Conservation (phyloP, 2,888 invertebrate species). For the Thymelicus lineola region DNA sequence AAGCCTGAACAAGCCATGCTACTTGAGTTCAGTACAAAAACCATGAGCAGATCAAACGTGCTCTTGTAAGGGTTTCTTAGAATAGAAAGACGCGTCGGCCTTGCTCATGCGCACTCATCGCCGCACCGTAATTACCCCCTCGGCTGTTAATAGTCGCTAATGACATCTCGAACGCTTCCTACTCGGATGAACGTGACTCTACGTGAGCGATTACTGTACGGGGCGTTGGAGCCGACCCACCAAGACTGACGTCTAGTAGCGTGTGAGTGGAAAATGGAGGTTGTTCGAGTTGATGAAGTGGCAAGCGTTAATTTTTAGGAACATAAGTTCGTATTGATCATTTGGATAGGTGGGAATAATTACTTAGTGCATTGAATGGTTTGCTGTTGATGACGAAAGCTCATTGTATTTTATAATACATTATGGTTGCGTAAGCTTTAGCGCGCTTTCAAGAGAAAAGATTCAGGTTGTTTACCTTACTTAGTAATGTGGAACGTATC, state of each 20-base stretch:
- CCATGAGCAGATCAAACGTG: conserved; percentile 6
- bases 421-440: no score
- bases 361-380: no score
- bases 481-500: no score
- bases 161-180: conserved; percentile 60
- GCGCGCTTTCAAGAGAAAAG: no score
- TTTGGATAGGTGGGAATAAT: no score
- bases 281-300: not conserved
- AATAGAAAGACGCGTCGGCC: conserved; percentile 43
- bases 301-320: not conserved
- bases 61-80: conserved; percentile 21
- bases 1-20: not conserved
- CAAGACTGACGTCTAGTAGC: conserved; percentile 2
- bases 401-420: no score
- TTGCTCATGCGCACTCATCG: conserved; percentile 40
- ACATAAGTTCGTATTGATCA: no score
- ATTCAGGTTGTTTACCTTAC: no score
- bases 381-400: no score
- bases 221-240: not conserved
- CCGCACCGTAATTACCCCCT: conserved; percentile 55
- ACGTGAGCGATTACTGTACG: conserved; percentile 35
- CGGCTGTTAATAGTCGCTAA: conserved; percentile 64
- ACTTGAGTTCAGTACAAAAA: not conserved
- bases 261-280: not conserved
- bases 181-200: conserved; percentile 51